Percentiles rank a stretch among this genome's conserved stretches.
Conservation (phyloP, 2,888 invertebrate genomes). For the Polyploca ridens region DNA sequence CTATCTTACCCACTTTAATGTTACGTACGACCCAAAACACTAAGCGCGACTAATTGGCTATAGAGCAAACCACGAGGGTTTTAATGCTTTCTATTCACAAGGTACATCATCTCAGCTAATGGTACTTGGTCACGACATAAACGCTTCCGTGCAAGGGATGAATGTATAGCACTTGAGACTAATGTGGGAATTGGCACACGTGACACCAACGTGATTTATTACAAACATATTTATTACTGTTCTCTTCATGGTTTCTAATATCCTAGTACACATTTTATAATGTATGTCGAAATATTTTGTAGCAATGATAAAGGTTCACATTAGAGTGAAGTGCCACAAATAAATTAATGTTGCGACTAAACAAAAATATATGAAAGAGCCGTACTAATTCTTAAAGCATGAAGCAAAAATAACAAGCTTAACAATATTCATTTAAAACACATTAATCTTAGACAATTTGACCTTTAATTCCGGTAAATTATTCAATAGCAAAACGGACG, state of each 20-base stretch:
- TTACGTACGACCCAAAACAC: background rate
- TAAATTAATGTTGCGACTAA: background rate
- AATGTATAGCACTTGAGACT: conserved; percentile 4
- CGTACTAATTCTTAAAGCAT: background rate
- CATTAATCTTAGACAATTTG: background rate
- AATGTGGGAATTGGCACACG: conserved; percentile 1
- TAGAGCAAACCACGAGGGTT: background rate
- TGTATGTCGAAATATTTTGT: too few species aligned
- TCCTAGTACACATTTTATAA: background rate
- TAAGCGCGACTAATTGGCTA: background rate
- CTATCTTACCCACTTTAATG: too few species aligned
- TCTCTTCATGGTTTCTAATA: background rate
- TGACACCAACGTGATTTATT: background rate
- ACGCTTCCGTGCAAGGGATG: conserved; percentile 8
- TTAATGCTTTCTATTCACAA: conserved; percentile 8
- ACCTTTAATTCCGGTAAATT: background rate
- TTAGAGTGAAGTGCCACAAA: too few species aligned
- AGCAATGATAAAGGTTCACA: too few species aligned
- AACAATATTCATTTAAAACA: background rate
- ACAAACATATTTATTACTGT: background rate
- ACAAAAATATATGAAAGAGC: too few species aligned
- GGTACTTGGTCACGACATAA: conserved; percentile 13
- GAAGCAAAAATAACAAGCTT: background rate
- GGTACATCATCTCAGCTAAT: conserved; percentile 12
- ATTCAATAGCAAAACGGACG: background rate